Evolutionary conservation across 2,113 vertebrate genomes (phyloP).

Genomic region (Gnathonemus echidnorhynchus): DNA sequence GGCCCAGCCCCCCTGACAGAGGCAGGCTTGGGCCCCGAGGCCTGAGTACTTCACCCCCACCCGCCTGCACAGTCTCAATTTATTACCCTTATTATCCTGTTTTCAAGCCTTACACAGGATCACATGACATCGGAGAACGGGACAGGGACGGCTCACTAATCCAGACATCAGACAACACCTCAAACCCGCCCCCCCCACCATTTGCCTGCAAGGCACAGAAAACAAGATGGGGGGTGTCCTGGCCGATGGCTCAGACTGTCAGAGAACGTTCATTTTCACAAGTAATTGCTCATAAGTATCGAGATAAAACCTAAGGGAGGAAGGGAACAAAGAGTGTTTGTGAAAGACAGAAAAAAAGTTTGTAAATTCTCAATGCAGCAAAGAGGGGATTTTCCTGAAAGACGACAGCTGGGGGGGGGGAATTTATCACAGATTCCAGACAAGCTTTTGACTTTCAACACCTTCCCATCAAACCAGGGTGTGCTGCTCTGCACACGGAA

Average conservation of each 20-base stretch:
- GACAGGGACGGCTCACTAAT: not conserved
- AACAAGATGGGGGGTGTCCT: not conserved
- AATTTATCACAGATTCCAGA: conserved; percentile 19
- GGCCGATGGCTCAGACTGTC: conserved; percentile 9
- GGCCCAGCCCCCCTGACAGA: not conserved
- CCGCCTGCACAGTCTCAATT: not conserved
- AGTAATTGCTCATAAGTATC: conserved; percentile 23
- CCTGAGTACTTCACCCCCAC: not conserved
- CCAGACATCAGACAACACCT: conserved; percentile 29
- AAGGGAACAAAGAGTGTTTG: conserved; percentile 11
- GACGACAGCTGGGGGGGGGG: not conserved
- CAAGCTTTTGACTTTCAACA: not conserved
- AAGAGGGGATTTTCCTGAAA: conserved; percentile 22
- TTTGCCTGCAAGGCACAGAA: conserved; percentile 23
- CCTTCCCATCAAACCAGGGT: not conserved
- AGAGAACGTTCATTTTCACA: conserved; percentile 14
- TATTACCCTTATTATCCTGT: conserved; percentile 6
- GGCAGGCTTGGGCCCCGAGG: not conserved
- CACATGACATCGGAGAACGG: conserved; percentile 12
- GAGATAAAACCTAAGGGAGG: not conserved
- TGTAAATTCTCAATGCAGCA: not conserved
- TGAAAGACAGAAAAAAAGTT: not conserved
- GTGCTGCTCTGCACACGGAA: not conserved
- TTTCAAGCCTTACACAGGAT: conserved; percentile 14
- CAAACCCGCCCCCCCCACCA: not conserved